A percentile compares a stretch with the other conserved stretches of the same genome.
These are phyloP conservation scores for Trichopria drosophilae DNA, from an alignment of 2,888 invertebrate species.

Conservation along the genomic window DNA sequence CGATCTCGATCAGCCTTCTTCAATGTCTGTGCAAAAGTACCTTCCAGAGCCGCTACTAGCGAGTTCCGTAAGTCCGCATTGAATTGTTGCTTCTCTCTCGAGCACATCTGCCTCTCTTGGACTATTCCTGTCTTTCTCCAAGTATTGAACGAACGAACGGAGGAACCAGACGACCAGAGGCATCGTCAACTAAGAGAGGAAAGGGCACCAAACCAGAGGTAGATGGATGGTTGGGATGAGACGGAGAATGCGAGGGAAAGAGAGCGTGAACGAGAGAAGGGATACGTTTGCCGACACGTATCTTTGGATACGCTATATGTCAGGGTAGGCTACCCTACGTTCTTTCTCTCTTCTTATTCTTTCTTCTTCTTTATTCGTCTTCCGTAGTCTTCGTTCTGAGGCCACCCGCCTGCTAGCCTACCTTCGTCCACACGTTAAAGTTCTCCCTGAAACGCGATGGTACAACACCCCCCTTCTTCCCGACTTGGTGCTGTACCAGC, in stretches of 20 bases:
- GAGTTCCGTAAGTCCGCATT: neutral
- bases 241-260: constrained; percentile 36
- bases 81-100: constrained; percentile 24
- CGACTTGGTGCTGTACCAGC: constrained; percentile 23
- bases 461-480: constrained; percentile 42
- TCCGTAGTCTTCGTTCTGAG: constrained; percentile 32
- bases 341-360: constrained; percentile 25
- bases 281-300: constrained; percentile 47
- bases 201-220: constrained; percentile 21
- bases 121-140: constrained; percentile 40
- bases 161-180: constrained; percentile 46
- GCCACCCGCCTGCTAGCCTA: constrained; percentile 42
- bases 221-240: constrained; percentile 28
- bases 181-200: constrained; percentile 38
- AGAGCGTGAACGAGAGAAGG: constrained; percentile 37
- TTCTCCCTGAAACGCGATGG: constrained; percentile 54
- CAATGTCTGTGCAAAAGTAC: constrained; percentile 43
- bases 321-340: constrained; percentile 41
- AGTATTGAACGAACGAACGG: constrained; percentile 55
- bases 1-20: neutral
- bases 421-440: constrained; percentile 48
- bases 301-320: constrained; percentile 53
- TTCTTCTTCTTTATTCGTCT: too few species aligned
- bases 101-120: constrained; percentile 34
- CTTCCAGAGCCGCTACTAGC: constrained; percentile 38